These are phyloP conservation scores for Linnaemya tessellans DNA, from an alignment of 2,888 invertebrate genomes.

Conservation along the genomic window DNA sequence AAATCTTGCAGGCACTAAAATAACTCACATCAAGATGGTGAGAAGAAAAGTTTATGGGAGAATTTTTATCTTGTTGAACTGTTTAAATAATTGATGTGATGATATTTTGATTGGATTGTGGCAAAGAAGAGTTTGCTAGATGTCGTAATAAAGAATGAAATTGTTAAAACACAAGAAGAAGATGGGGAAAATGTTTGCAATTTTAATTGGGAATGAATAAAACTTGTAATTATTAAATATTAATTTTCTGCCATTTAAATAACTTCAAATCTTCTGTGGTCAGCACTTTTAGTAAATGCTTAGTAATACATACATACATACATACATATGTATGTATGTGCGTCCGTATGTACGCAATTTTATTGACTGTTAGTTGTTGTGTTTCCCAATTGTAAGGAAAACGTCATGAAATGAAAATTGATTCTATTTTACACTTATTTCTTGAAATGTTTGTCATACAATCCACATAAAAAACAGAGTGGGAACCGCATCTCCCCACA, in stretches of 20 bases:
- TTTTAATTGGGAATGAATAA: conserved; percentile 56
- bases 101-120: conserved; percentile 71
- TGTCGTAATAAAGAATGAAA: conserved; percentile 29
- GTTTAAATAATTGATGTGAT: conserved; percentile 72
- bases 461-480: no score
- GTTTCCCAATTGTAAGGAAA: no score
- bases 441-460: no score
- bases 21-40: conserved; percentile 16
- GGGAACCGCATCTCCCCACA: no score
- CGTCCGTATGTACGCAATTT: no score
- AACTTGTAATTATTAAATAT: conserved; percentile 51
- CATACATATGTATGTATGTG: no score
- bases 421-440: not conserved
- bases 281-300: not conserved
- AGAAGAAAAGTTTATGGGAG: conserved; percentile 55
- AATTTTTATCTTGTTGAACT: conserved; percentile 63
- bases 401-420: no score
- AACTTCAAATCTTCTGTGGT: not conserved
- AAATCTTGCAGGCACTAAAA: conserved; percentile 24
- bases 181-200: conserved; percentile 33
- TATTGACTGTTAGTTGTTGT: no score
- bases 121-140: conserved; percentile 44
- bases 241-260: conserved; percentile 15
- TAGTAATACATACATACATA: no score
- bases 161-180: not conserved